A percentile compares a stretch with the other conserved stretches of the same genome.
These are phyloP conservation scores for Dryoscopus gambensis DNA, from an alignment of 2,113 vertebrate genomes.

Conservation along the genomic window DNA sequence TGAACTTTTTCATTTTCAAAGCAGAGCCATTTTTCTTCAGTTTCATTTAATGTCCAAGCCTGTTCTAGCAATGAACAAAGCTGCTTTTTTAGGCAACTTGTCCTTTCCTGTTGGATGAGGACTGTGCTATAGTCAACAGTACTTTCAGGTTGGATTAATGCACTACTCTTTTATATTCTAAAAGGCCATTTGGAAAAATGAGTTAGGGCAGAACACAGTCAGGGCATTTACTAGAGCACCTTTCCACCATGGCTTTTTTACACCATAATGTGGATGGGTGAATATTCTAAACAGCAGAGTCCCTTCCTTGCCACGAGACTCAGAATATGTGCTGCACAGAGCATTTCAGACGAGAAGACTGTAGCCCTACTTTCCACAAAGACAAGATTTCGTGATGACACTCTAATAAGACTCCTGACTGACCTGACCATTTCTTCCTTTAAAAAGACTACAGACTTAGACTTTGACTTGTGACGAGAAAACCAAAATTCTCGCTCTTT, in stretches of 20 bases:
- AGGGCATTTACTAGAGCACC: background rate
- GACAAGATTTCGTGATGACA: background rate
- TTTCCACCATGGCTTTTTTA: background rate
- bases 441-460: background rate
- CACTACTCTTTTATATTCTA: background rate
- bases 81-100: background rate
- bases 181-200: background rate
- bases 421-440: background rate
- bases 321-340: background rate
- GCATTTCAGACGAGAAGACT: background rate
- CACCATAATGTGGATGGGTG: background rate
- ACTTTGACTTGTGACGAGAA: background rate
- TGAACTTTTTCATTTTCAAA: background rate
- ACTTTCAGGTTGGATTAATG: background rate
- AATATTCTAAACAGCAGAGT: background rate
- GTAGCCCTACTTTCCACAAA: background rate
- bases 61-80: background rate
- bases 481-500: background rate
- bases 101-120: background rate
- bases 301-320: background rate
- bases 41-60: background rate
- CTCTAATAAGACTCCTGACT: background rate
- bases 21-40: background rate
- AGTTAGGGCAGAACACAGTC: background rate
- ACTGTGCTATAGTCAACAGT: background rate